Conservation (phyloP, 2,797 vertebrate species). For the Rhinella marina region DNA sequence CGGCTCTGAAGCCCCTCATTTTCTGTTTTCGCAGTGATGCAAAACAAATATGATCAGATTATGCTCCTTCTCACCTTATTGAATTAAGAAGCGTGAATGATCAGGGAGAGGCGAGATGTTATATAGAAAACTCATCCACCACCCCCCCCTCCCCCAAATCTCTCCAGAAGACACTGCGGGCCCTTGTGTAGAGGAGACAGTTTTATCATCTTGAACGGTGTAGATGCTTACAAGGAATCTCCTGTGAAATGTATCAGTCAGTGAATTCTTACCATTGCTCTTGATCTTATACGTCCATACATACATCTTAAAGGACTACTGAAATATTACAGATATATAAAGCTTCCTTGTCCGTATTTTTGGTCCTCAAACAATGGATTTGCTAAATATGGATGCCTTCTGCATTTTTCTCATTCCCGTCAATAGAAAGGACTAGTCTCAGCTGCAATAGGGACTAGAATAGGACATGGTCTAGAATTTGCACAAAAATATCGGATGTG, state of each 20-base stretch:
- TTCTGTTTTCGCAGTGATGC: slow-evolving; percentile 99
- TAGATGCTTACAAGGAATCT: slow-evolving; percentile 13
- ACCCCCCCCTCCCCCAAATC: slow-evolving; percentile 76
- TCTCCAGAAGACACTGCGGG: slow-evolving; percentile 36
- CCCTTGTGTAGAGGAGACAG: slow-evolving; percentile 43
- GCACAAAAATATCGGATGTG: too few relatives aligned
- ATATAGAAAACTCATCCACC: slow-evolving; percentile 75
- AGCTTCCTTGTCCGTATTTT: too few relatives aligned
- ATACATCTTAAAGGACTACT: not conserved
- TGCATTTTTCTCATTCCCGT: too few relatives aligned
- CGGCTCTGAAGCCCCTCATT: slow-evolving; percentile 94
- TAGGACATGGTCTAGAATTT: too few relatives aligned
- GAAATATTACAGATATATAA: not conserved
- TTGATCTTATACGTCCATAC: not conserved
- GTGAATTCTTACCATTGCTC: not conserved
- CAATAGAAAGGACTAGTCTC: too few relatives aligned
- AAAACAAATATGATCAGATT: slow-evolving; percentile 99
- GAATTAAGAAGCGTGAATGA: slow-evolving; percentile 99
- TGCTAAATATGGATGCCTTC: too few relatives aligned
- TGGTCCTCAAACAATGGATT: too few relatives aligned
- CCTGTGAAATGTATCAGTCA: not conserved
- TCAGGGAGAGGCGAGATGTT: slow-evolving; percentile 91
- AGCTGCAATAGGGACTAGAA: too few relatives aligned
- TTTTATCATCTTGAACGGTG: slow-evolving; percentile 23
- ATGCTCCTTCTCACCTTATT: slow-evolving; percentile 99